Base-by-base conservation (phyloP, 2,888 invertebrate genomes). In the Amiota mariae region DNA sequence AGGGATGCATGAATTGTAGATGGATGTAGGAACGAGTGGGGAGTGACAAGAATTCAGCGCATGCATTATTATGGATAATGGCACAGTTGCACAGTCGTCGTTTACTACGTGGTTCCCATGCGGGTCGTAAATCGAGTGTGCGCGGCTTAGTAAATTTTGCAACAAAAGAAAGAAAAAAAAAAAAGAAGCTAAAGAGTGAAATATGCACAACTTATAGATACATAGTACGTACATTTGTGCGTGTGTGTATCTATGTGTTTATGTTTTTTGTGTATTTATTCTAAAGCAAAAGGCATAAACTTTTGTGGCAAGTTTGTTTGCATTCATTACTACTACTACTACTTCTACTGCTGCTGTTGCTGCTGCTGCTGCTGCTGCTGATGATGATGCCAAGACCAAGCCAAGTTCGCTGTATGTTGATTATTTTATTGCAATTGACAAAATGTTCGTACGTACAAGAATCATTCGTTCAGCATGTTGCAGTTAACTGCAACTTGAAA, bases 361-460 rank as follows among this genome's bases (percentile, higher is more conserved):
- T n/a, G n/a, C n/a, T 13, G 24, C 54, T 24, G 12, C 20, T 54
- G 24, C 24, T 24, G 24, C 24, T 24, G 24, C 3, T 13, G 13
- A 10, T 36, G 36, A 0, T 36, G 36, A 36, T 36, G 3, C 51
- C 49, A 24, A 54, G 59, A 12, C 24, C 20, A 13, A 70, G 61
- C 73, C 76, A 57, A 64, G 72, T 73, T 49, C 48, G 77, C 76
- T 84, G 80, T 82, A 84, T 81, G 85, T 82, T 85, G 84, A 85
- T 84, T 85, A 84, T 85, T 84, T 85, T 85, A 85, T 85, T 85
- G 83, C 83, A 81, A 84, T 84, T 84, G 84, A 82, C 84, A 85
- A 84, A 84, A 82, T 59, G 76, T 74, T 76, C 77, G 74, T 11
- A 9, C 11, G 24, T 15, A 36, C 36, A 36, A 36, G 4, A 36